Conservation (phyloP, 1,140 invertebrate species). For the Elymnias hypermnestra region DNA sequence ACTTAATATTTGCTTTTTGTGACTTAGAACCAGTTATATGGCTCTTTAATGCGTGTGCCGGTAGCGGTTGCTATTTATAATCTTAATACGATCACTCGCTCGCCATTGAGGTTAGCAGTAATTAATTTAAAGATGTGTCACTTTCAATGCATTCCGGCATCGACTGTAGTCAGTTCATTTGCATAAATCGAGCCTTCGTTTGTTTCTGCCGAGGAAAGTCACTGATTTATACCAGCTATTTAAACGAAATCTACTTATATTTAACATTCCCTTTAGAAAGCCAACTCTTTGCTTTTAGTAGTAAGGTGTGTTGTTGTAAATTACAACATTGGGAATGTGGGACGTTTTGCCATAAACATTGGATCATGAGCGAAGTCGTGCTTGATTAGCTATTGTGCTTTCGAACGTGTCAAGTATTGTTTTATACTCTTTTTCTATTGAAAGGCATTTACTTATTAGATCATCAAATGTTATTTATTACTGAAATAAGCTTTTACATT, state of each 20-base stretch:
- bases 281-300: no score
- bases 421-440: conserved; percentile 14
- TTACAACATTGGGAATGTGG: neutral
- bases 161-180: conserved; percentile 17
- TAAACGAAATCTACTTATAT: conserved; percentile 12
- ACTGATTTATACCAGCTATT: conserved; percentile 17
- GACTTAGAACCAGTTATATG: no score
- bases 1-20: no score
- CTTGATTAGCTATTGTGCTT: conserved; percentile 33
- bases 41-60: no score
- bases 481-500: conserved; percentile 2
- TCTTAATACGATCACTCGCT: conserved; percentile 18
- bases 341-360: conserved; percentile 1
- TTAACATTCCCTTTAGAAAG: no score
- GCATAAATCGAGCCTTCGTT: conserved; percentile 22
- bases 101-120: conserved; percentile 13
- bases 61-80: conserved; percentile 16
- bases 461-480: conserved; percentile 12
- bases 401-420: conserved; percentile 19
- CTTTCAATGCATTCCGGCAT: conserved; percentile 14
- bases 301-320: neutral
- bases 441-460: conserved; percentile 8
- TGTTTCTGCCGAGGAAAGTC: conserved; percentile 15
- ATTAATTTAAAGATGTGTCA: conserved; percentile 25
- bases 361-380: conserved; percentile 20